Base-by-base conservation (phyloP, 2,888 invertebrate genomes). In the Apoda limacodes region DNA sequence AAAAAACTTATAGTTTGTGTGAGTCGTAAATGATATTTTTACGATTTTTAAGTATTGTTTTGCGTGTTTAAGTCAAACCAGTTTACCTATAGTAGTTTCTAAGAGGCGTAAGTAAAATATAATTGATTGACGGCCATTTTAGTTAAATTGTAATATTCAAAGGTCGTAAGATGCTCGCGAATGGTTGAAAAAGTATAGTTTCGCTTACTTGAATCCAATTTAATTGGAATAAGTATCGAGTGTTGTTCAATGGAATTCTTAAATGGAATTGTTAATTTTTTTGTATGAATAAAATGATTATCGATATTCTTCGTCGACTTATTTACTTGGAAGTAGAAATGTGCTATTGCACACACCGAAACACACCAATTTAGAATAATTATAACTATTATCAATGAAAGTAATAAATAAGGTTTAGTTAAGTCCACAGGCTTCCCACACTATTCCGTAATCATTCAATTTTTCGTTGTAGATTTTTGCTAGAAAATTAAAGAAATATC, bases 301-400 rank as follows among this genome's bases (percentile, higher is more conserved):
- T n/a, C n/a, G n/a, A n/a, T n/a, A n/a, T n/a, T n/a, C n/a, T n/a
- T n/a, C n/a, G n/a, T n/a, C n/a, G n/a, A n/a, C n/a, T n/a, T n/a
- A n/a, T n/a, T n/a, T n/a, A n/a, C n/a, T n/a, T n/a, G n/a, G n/a
- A 58, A 63, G 63, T 78, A 76, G 70, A 60, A 64, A 65, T 55
- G 80, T 78, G 80, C 78, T 80, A 75, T 78, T 78, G 80, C 80
- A 78, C 80, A 55, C 71, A 74, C 70, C 64, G 67, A 71, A 68
- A 67, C 53, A 59, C 48, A 76, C 75, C 74, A 75, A 78, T 60
- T 50, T 71, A 76, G 69, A 52, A 52, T 54, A 59, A 48, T 45
- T 46, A 46, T 48, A 48, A 50, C 42, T 39, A 59, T 50, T 42
- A 62, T 53, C 58, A 60, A 51, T 55, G 54, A 66, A 56, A 49